These are phyloP conservation scores for Lucifuga dentata DNA, from an alignment of 2,113 vertebrate genomes.

Conservation along the genomic window DNA sequence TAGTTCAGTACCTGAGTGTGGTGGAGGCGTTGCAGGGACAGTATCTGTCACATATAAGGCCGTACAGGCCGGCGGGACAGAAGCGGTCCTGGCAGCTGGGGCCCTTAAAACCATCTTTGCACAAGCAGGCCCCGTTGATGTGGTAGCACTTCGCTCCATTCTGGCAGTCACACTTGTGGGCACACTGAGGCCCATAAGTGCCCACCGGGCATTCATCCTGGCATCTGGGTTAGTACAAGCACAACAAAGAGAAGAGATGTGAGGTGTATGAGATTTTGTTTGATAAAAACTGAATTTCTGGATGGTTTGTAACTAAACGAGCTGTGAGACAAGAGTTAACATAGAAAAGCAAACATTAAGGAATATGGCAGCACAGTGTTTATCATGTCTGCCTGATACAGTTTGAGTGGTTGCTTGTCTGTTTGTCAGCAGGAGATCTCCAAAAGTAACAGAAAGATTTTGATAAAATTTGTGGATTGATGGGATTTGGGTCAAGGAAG, in stretches of 20 bases:
- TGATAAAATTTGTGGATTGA: too few relatives aligned
- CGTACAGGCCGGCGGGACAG: slow-evolving; percentile 91
- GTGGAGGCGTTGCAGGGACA: slow-evolving; percentile 89
- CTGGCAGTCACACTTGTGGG: slow-evolving; percentile 91
- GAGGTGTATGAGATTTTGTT: too few relatives aligned
- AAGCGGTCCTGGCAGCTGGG: slow-evolving; percentile 92
- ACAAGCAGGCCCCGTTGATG: slow-evolving; percentile 91
- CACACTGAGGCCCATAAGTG: slow-evolving; percentile 91
- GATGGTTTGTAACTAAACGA: too few relatives aligned
- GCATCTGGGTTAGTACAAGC: slow-evolving; percentile 81
- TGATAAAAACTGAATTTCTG: too few relatives aligned
- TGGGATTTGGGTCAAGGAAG: too few relatives aligned
- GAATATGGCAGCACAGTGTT: too few relatives aligned
- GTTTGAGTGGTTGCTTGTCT: too few relatives aligned
- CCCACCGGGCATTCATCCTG: slow-evolving; percentile 94
- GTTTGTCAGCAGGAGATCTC: too few relatives aligned
- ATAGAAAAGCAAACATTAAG: too few relatives aligned
- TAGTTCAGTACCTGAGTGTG: slow-evolving; percentile 87
- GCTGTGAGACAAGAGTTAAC: too few relatives aligned
- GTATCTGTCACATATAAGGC: slow-evolving; percentile 88
- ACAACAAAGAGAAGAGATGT: background rate
- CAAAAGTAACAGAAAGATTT: too few relatives aligned
- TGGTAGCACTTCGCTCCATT: slow-evolving; percentile 94
- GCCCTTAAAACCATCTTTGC: slow-evolving; percentile 93
- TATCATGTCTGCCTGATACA: too few relatives aligned